Conservation (phyloP, 2,888 invertebrate species). For the Isoperla grammatica region DNA sequence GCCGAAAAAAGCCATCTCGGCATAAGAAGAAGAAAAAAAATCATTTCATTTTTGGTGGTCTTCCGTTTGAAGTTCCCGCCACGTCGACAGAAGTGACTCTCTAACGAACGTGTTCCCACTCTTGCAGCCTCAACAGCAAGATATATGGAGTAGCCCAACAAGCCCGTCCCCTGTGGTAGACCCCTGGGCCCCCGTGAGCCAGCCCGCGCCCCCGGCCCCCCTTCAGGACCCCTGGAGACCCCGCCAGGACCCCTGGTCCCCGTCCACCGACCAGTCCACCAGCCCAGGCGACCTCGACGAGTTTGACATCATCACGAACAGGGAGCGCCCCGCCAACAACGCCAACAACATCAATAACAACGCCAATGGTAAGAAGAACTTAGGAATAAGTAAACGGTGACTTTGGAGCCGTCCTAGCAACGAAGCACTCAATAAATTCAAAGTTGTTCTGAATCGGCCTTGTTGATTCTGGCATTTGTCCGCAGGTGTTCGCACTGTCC, state of each 20-base stretch:
- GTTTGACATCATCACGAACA: conserved; percentile 79
- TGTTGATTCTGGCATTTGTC: too few relatives aligned
- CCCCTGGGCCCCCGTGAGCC: conserved; percentile 55
- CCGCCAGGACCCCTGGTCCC: conserved; percentile 42
- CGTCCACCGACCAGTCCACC: conserved; percentile 31
- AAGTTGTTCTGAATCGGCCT: too few relatives aligned
- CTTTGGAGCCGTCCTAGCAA: too few relatives aligned
- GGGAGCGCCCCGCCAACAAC: conserved; percentile 48
- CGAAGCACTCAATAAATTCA: too few relatives aligned
- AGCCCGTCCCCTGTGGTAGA: conserved; percentile 49
- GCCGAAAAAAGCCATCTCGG: too few relatives aligned
- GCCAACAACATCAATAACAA: conserved; percentile 33
- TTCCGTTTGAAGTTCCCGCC: background rate
- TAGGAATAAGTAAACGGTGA: too few relatives aligned
- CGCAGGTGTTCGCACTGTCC: too few relatives aligned
- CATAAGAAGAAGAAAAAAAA: too few relatives aligned
- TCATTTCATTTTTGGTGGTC: too few relatives aligned
- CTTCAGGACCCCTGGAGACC: conserved; percentile 19
- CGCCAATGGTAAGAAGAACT: too few relatives aligned
- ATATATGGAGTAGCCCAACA: conserved; percentile 59
- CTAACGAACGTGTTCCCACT: background rate
- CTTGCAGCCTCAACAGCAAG: conserved; percentile 42
- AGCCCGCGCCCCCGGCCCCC: conserved; percentile 24
- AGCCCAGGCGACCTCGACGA: conserved; percentile 66
- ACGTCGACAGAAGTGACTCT: background rate